These are phyloP conservation scores for Agrochola macilenta DNA, from an alignment of 2,888 invertebrate genomes.

Conservation along the genomic window DNA sequence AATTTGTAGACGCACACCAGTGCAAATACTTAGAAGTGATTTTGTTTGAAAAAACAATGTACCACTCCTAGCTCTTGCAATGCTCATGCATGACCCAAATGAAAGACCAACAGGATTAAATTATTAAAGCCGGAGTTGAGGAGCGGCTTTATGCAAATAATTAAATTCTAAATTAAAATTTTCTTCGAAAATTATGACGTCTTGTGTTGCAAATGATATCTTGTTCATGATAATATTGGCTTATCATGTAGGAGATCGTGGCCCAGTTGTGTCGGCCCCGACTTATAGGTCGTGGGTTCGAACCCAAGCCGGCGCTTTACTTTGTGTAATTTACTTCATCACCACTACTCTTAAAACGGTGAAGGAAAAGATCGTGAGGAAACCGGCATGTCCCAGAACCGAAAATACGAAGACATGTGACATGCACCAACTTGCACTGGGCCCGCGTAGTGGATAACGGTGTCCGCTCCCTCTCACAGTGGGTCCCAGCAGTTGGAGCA, in stretches of 20 bases:
- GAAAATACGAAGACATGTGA: background rate
- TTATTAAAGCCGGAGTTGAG: slow-evolving; percentile 40
- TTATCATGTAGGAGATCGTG: slow-evolving; percentile 15
- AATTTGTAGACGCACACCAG: background rate
- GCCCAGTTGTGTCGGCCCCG: background rate
- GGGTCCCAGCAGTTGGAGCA: background rate
- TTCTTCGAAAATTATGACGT: slow-evolving; percentile 14
- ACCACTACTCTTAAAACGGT: background rate
- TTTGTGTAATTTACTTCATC: background rate
- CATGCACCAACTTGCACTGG: background rate
- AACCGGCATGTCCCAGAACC: background rate
- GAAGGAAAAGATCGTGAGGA: background rate
- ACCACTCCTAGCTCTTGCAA: slow-evolving; percentile 22
- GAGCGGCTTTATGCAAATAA: slow-evolving; percentile 45
- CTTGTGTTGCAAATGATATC: slow-evolving; percentile 20
- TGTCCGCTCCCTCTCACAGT: background rate
- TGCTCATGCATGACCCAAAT: slow-evolving; percentile 42
- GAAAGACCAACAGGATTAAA: slow-evolving; percentile 53
- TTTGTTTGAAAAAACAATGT: slow-evolving; percentile 28
- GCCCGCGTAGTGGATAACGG: background rate
- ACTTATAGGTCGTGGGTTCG: background rate
- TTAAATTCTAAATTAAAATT: slow-evolving; percentile 30
- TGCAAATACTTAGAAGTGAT: slow-evolving; percentile 14
- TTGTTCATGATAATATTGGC: slow-evolving; percentile 12
- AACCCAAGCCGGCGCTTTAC: background rate